phyloP scores from a whole-genome alignment of 2,797 vertebrate species.

The Poeciliopsis turneri region DNA sequence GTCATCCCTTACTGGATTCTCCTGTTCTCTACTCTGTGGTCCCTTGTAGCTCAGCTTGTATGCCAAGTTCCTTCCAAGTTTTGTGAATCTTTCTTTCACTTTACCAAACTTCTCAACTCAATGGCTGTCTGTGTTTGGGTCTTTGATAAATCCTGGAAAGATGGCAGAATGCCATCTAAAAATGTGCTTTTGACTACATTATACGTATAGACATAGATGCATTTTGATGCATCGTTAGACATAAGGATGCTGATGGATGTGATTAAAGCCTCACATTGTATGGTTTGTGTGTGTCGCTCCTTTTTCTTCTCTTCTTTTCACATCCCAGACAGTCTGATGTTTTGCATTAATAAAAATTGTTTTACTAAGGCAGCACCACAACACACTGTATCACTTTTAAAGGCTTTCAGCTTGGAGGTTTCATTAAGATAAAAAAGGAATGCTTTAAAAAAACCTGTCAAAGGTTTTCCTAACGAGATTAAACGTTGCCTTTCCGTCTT shows the following conservation, averaged over 20 bases:
- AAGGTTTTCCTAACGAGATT: conserved; percentile 21
- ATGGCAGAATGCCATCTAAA: background rate
- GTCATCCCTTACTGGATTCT: background rate
- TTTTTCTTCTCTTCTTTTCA: background rate
- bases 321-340: background rate
- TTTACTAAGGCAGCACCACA: conserved; percentile 25
- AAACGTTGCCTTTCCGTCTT: conserved; percentile 20
- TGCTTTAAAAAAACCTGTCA: conserved; percentile 32
- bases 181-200: too few species aligned
- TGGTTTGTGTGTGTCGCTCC: background rate
- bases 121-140: background rate
- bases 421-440: conserved; percentile 32
- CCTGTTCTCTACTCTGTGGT: background rate
- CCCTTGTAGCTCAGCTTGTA: background rate
- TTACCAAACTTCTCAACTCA: background rate
- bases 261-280: too few species aligned
- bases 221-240: too few species aligned
- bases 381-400: conserved; percentile 22
- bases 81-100: background rate
- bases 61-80: background rate
- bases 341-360: background rate
- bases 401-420: conserved; percentile 18
- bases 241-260: too few species aligned
- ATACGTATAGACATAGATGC: too few species aligned
- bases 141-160: background rate